These are phyloP conservation scores for Aspiorhynchus laticeps DNA, from an alignment of 2,113 vertebrate genomes.

Conservation along the genomic window DNA sequence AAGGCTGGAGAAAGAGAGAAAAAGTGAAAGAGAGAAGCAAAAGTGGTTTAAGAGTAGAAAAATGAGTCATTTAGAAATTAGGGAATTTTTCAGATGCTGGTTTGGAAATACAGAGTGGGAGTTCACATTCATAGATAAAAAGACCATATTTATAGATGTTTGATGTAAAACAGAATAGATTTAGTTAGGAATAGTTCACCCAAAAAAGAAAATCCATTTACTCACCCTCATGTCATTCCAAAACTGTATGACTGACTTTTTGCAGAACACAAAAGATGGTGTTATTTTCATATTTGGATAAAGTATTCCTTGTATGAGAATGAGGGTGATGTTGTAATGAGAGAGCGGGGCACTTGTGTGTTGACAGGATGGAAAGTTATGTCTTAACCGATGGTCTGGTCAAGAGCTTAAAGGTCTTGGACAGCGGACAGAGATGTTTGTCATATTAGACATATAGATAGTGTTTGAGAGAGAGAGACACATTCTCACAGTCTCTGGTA, in stretches of 20 bases:
- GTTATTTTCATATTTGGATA: background rate
- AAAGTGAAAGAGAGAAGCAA: background rate
- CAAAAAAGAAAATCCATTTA: background rate
- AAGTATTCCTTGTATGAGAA: background rate
- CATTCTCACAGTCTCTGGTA: slow-evolving; percentile 29
- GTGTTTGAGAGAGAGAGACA: background rate
- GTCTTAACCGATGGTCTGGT: slow-evolving; percentile 58
- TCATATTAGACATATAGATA: slow-evolving; percentile 40
- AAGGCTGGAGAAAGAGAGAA: background rate
- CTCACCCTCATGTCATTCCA: background rate
- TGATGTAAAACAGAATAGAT: background rate
- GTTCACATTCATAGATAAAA: background rate
- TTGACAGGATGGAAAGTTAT: slow-evolving; percentile 73
- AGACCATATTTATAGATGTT: background rate
- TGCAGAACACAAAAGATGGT: background rate
- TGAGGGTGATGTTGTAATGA: slow-evolving; percentile 24
- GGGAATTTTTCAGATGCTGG: background rate
- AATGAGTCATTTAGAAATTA: slow-evolving; percentile 29
- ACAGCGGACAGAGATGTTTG: slow-evolving; percentile 55
- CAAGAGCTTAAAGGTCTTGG: slow-evolving; percentile 53
- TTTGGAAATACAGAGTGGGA: background rate
- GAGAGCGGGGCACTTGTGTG: slow-evolving; percentile 48
- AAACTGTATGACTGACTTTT: background rate
- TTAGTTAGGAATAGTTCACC: background rate
- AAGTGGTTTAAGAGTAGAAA: slow-evolving; percentile 9